These are phyloP conservation scores for Ailurus styani DNA, from an alignment of 2,113 vertebrate genomes.

Conservation along the genomic window DNA sequence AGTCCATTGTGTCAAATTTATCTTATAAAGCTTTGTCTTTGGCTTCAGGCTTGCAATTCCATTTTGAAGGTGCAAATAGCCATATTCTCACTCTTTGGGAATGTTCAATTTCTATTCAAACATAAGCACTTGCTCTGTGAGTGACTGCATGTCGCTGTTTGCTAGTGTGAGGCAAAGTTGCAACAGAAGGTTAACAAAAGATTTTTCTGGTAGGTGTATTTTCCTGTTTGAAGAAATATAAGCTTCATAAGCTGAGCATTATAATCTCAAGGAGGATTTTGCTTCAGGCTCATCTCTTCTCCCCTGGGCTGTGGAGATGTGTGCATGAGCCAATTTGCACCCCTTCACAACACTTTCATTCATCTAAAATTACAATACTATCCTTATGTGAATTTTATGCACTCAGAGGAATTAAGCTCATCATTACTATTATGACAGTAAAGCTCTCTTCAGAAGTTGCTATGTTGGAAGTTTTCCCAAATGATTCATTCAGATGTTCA, in stretches of 20 bases:
- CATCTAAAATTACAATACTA: conserved; percentile 57
- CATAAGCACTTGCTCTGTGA: conserved; percentile 45
- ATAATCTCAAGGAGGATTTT: conserved; percentile 47
- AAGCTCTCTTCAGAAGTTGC: conserved; percentile 53
- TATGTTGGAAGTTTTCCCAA: conserved; percentile 54
- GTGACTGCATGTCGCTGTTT: conserved; percentile 44
- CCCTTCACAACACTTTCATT: conserved; percentile 53
- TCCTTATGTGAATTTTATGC: conserved; percentile 25
- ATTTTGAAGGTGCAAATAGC: conserved; percentile 73
- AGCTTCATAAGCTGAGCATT: conserved; percentile 42
- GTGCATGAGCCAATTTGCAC: conserved; percentile 63
- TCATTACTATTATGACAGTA: conserved; percentile 56
- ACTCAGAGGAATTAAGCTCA: conserved; percentile 61
- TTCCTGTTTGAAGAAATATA: conserved; percentile 44
- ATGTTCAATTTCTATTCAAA: conserved; percentile 71
- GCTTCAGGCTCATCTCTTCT: conserved; percentile 46
- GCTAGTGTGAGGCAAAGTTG: conserved; percentile 29
- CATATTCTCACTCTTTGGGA: conserved; percentile 68
- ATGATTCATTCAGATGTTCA: conserved; percentile 53
- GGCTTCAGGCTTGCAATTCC: conserved; percentile 51
- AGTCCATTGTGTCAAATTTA: conserved; percentile 11
- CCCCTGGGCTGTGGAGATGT: conserved; percentile 36
- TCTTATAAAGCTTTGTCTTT: conserved; percentile 20
- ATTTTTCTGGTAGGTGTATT: conserved; percentile 52
- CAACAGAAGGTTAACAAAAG: conserved; percentile 54